phyloP scores from a whole-genome alignment of 2,113 vertebrate species.

The Carassius auratus region DNA sequence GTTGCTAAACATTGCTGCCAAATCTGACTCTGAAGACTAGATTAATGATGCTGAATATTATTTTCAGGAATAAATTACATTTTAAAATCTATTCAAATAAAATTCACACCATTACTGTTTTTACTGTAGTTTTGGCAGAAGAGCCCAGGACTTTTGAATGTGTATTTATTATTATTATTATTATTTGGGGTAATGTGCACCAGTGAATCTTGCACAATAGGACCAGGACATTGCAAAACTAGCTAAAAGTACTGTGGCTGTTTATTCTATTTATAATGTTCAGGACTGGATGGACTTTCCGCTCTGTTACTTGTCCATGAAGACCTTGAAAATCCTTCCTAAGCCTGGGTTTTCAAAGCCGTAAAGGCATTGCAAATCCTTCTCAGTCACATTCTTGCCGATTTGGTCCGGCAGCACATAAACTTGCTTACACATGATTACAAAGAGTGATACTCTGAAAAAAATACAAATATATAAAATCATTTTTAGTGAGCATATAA shows the following conservation, averaged over 20 bases:
- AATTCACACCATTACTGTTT: too few relatives aligned
- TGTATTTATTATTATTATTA: too few relatives aligned
- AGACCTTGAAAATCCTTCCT: constrained; percentile 27
- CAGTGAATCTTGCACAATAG: not conserved
- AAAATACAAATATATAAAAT: not conserved
- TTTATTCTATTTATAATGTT: not conserved
- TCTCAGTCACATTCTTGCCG: constrained; percentile 4
- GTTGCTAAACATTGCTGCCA: too few relatives aligned
- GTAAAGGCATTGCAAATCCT: constrained; percentile 23
- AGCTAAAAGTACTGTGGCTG: not conserved
- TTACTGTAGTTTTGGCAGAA: too few relatives aligned
- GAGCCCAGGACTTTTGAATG: too few relatives aligned
- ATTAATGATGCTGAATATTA: not conserved
- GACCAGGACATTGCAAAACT: not conserved
- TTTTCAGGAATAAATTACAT: not conserved
- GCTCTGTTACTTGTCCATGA: not conserved
- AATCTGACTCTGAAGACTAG: not conserved
- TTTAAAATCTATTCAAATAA: too few relatives aligned
- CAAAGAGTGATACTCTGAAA: not conserved
- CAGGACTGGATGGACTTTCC: not conserved
- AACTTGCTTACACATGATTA: not conserved
- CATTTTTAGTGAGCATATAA: not conserved
- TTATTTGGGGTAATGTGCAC: not conserved
- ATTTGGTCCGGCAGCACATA: not conserved
- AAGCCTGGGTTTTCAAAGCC: constrained; percentile 25